phyloP scores from a whole-genome alignment of 2,888 invertebrate species.

The Polymixis lichenea region DNA sequence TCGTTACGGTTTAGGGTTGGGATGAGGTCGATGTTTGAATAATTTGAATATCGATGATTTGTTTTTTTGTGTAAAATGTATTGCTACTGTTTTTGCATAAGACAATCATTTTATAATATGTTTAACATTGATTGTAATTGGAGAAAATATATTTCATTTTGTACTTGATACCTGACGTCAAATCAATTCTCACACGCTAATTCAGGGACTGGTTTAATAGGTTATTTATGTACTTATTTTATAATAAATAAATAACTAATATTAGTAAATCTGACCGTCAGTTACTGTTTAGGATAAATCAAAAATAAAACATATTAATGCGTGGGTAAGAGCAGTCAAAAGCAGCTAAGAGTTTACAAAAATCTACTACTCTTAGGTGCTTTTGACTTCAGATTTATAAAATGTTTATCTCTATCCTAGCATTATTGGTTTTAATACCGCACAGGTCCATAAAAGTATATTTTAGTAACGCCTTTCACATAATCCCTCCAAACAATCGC shows the following conservation, averaged over 20 bases:
- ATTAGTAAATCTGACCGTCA: not conserved
- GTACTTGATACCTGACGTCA: not conserved
- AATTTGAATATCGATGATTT: constrained; percentile 44
- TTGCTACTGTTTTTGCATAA: not conserved
- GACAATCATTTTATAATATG: not conserved
- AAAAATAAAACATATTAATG: not conserved
- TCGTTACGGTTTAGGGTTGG: constrained; percentile 81
- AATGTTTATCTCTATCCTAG: not conserved
- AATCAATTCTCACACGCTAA: not conserved
- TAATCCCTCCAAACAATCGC: constrained; percentile 21
- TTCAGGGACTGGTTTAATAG: not conserved
- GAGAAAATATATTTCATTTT: not conserved
- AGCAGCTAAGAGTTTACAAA: not conserved
- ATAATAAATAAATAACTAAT: not conserved
- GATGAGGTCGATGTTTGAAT: constrained; percentile 58
- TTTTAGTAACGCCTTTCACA: constrained; percentile 29
- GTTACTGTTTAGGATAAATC: not conserved
- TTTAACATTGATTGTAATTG: not conserved
- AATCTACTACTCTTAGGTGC: not conserved
- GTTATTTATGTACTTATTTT: not conserved
- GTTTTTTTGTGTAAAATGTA: not conserved
- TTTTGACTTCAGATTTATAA: not conserved
- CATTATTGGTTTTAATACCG: not conserved
- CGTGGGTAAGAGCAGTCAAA: not conserved
- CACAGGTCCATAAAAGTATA: constrained; percentile 27